These are phyloP conservation scores for Drosophila chauvacae DNA, from an alignment of 1,140 invertebrate species.

Conservation along the genomic window DNA sequence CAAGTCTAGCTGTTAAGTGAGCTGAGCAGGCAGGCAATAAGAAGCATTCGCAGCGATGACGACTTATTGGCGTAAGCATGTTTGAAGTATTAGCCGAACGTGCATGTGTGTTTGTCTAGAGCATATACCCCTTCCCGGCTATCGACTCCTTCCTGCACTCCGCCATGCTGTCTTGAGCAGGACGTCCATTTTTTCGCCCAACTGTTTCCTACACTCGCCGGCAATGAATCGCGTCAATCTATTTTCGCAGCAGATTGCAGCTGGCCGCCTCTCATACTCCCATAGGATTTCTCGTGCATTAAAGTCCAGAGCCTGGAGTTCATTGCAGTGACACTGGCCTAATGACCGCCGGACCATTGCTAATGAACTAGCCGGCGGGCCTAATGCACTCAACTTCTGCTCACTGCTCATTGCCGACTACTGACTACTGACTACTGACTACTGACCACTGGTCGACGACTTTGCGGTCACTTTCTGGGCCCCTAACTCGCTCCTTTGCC, in stretches of 20 bases:
- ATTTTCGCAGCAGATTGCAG: slow-evolving; percentile 48
- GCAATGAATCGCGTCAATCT: slow-evolving; percentile 72
- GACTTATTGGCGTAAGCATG: slow-evolving; percentile 81
- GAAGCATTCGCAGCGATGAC: slow-evolving; percentile 58
- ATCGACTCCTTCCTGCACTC: neutral
- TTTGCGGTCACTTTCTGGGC: slow-evolving; percentile 57
- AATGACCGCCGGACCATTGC: slow-evolving; percentile 63
- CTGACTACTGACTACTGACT: slow-evolving; percentile 19
- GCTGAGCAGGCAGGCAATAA: slow-evolving; percentile 61
- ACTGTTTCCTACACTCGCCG: neutral
- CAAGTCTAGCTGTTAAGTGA: slow-evolving; percentile 34
- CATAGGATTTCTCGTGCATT: slow-evolving; percentile 28
- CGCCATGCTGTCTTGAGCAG: neutral
- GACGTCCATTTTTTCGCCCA: neutral
- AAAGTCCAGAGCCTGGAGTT: slow-evolving; percentile 36
- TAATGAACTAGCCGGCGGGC: slow-evolving; percentile 68
- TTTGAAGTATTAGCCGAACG: slow-evolving; percentile 74
- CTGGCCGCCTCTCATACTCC: neutral
- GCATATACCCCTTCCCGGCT: neutral
- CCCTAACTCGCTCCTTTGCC: slow-evolving; percentile 28
- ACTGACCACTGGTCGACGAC: slow-evolving; percentile 58
- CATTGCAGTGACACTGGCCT: slow-evolving; percentile 62
- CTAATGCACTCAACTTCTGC: slow-evolving; percentile 64
- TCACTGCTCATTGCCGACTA: slow-evolving; percentile 3
- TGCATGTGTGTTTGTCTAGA: slow-evolving; percentile 32